Evolutionary conservation across 1,140 invertebrate genomes (phyloP), one percentile per base, ranked within the genome.

Genomic region (Helicorthomorpha holstii): DNA sequence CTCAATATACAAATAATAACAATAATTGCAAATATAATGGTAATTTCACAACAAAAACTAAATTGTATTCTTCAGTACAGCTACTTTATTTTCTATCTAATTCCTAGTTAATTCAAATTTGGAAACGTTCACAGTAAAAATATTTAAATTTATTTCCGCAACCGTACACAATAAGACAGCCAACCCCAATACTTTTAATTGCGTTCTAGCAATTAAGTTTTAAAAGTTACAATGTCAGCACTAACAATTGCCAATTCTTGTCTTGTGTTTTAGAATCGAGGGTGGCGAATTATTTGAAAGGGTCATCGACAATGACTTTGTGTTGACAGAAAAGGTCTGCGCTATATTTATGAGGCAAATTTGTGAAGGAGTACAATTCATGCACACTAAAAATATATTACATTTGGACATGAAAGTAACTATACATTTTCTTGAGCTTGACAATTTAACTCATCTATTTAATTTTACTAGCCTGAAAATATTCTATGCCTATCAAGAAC

Each of bases 241-340:
- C n/a, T n/a, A n/a, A 34, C 29, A 7, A 16, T 34, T 34, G 29
- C 7, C 16, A 7, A 34, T 34, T 34, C 29, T 7, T 7, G 29
- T 7, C 19, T 54, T 49, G 29, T 53, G 53, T 48, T 49, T 53
- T 60, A 97, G 93, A 59, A 91, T 98, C 60, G 83, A 86, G 65
- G 95, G 95, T 3, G 95, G 95, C 4, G 94, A 98, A 71, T 73
- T 98, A 4, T 98, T 98, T 65, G 95, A 98, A 68, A 76, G 94
- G 53, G 93, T 98, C 3, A 95, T 98, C 54, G 90, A 93, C 60
- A 94, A 98, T 63, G 92, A 97, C 65, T 98, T 98, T 63, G 76
- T 96, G 12, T 70, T 98, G 53, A 97, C 93, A 0, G 95, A 98
- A 65, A 81, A 86, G 52, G 85, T 89, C 1, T 95, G 92, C 65